These are phyloP conservation scores for Carassius carassius DNA, from an alignment of 2,113 vertebrate species.

Conservation along the genomic window DNA sequence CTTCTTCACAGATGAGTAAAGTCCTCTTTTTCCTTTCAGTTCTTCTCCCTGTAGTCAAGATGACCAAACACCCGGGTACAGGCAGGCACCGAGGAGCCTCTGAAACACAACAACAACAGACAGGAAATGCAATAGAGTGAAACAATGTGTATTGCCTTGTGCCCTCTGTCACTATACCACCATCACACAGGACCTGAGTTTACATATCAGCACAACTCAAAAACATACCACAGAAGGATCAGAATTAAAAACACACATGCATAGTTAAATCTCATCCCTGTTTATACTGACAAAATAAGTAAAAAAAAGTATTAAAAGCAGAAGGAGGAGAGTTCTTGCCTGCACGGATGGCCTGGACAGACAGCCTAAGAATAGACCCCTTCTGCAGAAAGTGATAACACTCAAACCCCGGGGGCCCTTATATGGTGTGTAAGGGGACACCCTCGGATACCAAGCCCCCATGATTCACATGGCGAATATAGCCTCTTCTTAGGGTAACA, in stretches of 20 bases:
- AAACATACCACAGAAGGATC: neutral
- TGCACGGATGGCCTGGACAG: slow-evolving; percentile 75
- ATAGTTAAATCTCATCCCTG: neutral
- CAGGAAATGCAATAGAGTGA: slow-evolving; percentile 36
- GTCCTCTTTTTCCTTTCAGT: slow-evolving; percentile 45
- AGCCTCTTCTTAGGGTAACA: slow-evolving; percentile 76
- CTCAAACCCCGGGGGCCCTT: slow-evolving; percentile 78
- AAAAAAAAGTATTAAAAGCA: slow-evolving; percentile 46
- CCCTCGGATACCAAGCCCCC: slow-evolving; percentile 74
- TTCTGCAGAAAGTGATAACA: slow-evolving; percentile 82
- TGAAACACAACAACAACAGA: slow-evolving; percentile 63
- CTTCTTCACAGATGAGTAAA: slow-evolving; percentile 31
- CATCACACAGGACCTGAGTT: neutral
- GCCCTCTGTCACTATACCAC: slow-evolving; percentile 10
- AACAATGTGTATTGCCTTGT: slow-evolving; percentile 2
- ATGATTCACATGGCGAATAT: slow-evolving; percentile 89
- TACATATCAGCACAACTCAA: neutral
- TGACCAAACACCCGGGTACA: slow-evolving; percentile 60
- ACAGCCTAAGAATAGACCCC: slow-evolving; percentile 87
- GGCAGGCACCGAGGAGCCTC: slow-evolving; percentile 69
- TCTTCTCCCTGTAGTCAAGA: slow-evolving; percentile 65
- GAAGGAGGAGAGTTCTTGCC: slow-evolving; percentile 78
- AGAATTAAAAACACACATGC: neutral
- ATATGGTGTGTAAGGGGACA: slow-evolving; percentile 89
- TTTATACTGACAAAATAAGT: slow-evolving; percentile 14